Base-by-base conservation (phyloP, 2,797 vertebrate species). In the Chloroceryle inda region DNA sequence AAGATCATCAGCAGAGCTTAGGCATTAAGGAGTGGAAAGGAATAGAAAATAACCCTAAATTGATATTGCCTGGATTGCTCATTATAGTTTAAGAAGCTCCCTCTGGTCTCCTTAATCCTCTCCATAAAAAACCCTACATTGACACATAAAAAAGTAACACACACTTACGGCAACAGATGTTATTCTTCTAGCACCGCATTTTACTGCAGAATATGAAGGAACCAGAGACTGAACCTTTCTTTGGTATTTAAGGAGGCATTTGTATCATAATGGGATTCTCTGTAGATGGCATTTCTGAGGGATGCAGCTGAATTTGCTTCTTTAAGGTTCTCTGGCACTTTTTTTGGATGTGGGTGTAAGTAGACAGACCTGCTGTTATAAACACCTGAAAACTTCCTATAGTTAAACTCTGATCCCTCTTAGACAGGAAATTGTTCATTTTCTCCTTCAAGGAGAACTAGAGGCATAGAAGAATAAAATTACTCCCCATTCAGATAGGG, bases 61-160 rank as follows among this genome's bases (percentile, higher is more conserved):
- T 77, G 15, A 82, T 89, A 59, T 59, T 92, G 52, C 40, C 61
- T 95, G 92, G 35, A 74, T 89, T 79, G 73, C 49, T 89, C 33
- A 47, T 92, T 94, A 55, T 58, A 56, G 74, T 85, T 92, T 74
- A 85, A 62, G 23, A 13, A 66, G 37, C 15, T 93, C 81, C 52
- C 52, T 76, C 78, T 79, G 50, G 47, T 79, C 62, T 92, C 63
- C 63, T 92, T 89, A 85, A 87, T 76, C 11, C 9, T 86, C n/a
- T 69, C 61, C 26, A 38, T 72, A 61, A 83, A 78, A 80, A 6
- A 0, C 9, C 4, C 33, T 62, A 27, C 24, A 31, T 0, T 75
- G 42, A 62, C 63, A 88, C 45, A 86, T 80, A 68, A 72, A 88
- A 81, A 81, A 81, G 44, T 16, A 92, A 44, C 23, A 62, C 47